Evolutionary conservation across 2,113 vertebrate species (phyloP).

Genomic region (Sylvietta virens): DNA sequence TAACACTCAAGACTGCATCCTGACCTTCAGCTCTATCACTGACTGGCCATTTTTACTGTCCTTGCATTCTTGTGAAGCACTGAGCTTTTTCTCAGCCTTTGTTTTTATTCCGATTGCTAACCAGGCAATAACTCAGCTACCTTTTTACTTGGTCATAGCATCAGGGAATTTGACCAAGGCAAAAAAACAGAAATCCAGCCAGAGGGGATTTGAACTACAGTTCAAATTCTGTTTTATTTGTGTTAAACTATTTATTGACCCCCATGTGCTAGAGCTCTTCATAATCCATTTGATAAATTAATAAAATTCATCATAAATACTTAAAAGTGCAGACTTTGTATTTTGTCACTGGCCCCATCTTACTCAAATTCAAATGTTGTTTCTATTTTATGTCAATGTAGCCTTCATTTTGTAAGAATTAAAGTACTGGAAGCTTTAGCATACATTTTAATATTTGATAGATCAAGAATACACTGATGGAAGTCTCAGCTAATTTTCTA

Average conservation of each 20-base stretch:
- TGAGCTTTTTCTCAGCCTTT: constrained; percentile 48
- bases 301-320: not conserved
- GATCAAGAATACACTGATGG: not conserved
- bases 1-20: constrained; percentile 18
- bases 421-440: not conserved
- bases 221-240: not conserved
- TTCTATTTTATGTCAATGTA: not conserved
- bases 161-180: not conserved
- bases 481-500: not conserved
- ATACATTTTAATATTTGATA: not conserved
- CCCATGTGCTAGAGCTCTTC: not conserved
- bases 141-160: constrained; percentile 22
- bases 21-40: constrained; percentile 59
- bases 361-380: not conserved
- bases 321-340: not conserved
- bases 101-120: constrained; percentile 56
- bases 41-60: constrained; percentile 24
- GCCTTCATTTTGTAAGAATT: not conserved
- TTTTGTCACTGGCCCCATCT: not conserved
- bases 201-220: not conserved
- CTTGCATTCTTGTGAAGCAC: constrained; percentile 1
- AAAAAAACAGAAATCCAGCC: not conserved
- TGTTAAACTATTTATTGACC: not conserved
- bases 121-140: constrained; percentile 34
- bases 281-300: not conserved